Base-by-base conservation (phyloP, 2,113 vertebrate genomes). In the Girardinichthys multiradiatus region DNA sequence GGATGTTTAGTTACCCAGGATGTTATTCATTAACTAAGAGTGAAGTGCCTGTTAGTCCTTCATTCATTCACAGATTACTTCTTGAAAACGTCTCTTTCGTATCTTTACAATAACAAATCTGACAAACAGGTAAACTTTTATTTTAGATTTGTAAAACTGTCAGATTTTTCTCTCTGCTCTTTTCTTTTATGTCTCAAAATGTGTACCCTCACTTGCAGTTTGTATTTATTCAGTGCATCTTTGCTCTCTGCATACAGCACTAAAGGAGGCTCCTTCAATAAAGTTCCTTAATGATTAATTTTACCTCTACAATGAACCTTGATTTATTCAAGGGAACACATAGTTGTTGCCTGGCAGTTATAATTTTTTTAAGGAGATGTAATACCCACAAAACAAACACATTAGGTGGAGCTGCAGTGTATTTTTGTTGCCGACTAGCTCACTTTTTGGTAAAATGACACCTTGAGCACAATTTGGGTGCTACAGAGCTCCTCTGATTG, bases 401-500 rank as follows among this genome's bases (percentile, higher is more conserved):
- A 31, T 19, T n/a, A 31, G 35, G 60, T 21, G 19, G 19, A 62
- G 10, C 35, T 33, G 13, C 17, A 17, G 17, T 66, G 29, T 62
- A 70, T 74, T 68, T 67, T 33, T 30, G 33, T 51, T 51, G 30
- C 11, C 4, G 0, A 9, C 74, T n/a, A 7, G 57, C 39, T 84
- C 45, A 17, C 61, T 26, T 42, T 62, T 26, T 60, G 33, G 82
- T 79, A 89, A 91, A 42, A 11, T 59, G 71, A 91, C 61, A 77
- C 85, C 51, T 12, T 13, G 31, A 27, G 61, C 68, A 76, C 54
- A 78, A 69, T 28, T 10, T 70, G 42, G 51, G 37, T 68, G 79
- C 70, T 77, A 83, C 87, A 88, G n/a, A 37, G 27, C 64, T 70
- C 67, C 39, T 89, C 80, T 82, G 81, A 69, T 88, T 87, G 72